A percentile compares a stretch with the other conserved stretches of the same genome.
These are phyloP conservation scores for Hydrozoanthus tunicans DNA, from an alignment of 64 coral and sea anemone genomes.

Conservation along the genomic window DNA sequence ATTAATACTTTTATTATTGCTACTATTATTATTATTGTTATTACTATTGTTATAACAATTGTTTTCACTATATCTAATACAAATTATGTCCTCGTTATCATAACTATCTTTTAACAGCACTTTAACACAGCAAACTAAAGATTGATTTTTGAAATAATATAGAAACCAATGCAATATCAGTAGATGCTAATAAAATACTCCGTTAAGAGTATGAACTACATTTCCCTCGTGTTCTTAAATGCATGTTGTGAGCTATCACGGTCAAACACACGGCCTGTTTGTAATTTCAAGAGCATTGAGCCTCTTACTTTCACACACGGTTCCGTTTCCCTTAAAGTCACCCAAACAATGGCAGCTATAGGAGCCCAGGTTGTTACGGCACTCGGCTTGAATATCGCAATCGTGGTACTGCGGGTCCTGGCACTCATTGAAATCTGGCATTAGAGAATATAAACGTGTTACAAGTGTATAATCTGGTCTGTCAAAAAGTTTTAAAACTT, in stretches of 20 bases:
- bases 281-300: neutral
- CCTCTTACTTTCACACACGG: constrained; percentile 13
- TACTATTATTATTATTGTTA: neutral
- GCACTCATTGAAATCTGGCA: constrained; percentile 27
- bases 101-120: too few relatives aligned
- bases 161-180: too few relatives aligned
- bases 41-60: too few relatives aligned
- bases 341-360: neutral
- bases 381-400: constrained; percentile 1
- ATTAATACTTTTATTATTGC: neutral
- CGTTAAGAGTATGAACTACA: too few relatives aligned
- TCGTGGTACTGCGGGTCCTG: neutral
- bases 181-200: too few relatives aligned
- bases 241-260: neutral
- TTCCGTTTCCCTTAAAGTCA: constrained; percentile 9
- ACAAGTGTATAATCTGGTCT: neutral
- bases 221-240: neutral
- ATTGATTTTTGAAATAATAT: too few relatives aligned
- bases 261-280: neutral
- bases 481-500: too few relatives aligned
- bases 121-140: too few relatives aligned
- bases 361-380: constrained; percentile 2
- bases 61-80: too few relatives aligned
- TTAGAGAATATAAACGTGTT: neutral
- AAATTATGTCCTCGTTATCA: too few relatives aligned